Conservation (phyloP, 2,888 invertebrate species). For the Drosophila dives region DNA sequence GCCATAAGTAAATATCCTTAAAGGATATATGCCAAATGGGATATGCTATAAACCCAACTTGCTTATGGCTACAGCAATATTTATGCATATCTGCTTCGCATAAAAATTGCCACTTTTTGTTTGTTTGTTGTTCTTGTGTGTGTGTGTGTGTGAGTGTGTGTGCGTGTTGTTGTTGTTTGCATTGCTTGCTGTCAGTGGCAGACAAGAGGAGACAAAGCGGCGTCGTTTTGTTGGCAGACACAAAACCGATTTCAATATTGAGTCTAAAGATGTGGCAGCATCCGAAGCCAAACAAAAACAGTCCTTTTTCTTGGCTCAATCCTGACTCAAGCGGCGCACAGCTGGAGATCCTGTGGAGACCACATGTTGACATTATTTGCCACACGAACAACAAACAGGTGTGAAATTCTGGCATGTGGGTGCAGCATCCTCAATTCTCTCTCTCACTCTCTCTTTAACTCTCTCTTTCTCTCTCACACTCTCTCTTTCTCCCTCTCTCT, state of each 20-base stretch:
- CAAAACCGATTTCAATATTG: constrained; percentile 38
- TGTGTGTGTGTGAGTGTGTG: constrained; percentile 2
- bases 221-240: not conserved
- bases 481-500: not conserved
- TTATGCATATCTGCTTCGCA: constrained; percentile 64
- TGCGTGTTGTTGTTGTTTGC: constrained; percentile 40
- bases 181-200: constrained; percentile 62
- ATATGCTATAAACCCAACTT: constrained; percentile 57
- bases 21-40: constrained; percentile 64
- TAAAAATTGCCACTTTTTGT: constrained; percentile 57
- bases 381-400: constrained; percentile 62
- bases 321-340: constrained; percentile 64
- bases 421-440: constrained; percentile 53
- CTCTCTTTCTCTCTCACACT: not conserved
- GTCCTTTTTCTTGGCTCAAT: constrained; percentile 10
- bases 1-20: constrained; percentile 78
- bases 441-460: not conserved
- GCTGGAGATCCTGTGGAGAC: constrained; percentile 64
- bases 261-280: constrained; percentile 18
- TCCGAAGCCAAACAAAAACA: constrained; percentile 17
- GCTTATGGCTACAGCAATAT: constrained; percentile 64
- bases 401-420: constrained; percentile 70
- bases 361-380: constrained; percentile 74
- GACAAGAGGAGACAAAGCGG: constrained; percentile 65
- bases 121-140: constrained; percentile 34